phyloP scores from a whole-genome alignment of 2,888 invertebrate species.

The Stenodema calcarata region DNA sequence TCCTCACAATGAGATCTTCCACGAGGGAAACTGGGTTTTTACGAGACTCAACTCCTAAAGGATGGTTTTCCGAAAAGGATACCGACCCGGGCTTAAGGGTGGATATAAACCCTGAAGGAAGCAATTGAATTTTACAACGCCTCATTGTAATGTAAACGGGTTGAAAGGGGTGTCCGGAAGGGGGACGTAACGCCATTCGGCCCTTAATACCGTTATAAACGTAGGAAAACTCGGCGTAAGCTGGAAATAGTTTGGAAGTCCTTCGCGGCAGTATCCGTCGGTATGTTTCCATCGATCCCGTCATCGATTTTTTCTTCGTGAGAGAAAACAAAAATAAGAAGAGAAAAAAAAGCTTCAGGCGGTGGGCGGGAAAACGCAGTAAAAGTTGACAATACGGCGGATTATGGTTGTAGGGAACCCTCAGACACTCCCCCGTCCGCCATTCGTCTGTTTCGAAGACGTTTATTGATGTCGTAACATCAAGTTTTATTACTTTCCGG shows the following conservation, averaged over 20 bases:
- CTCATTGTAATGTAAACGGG: not conserved
- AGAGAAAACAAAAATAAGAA: not conserved
- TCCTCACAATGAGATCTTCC: not conserved
- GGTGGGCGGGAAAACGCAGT: not conserved
- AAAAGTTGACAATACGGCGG: slow-evolving; percentile 11
- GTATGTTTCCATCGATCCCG: not conserved
- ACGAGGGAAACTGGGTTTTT: not conserved
- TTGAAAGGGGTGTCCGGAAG: not conserved
- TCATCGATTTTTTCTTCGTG: not conserved
- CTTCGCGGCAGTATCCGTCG: not conserved
- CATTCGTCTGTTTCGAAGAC: not conserved
- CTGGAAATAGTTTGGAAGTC: not conserved
- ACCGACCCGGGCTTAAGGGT: not conserved
- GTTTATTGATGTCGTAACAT: slow-evolving; percentile 37
- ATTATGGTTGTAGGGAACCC: not conserved
- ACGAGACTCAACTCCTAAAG: not conserved
- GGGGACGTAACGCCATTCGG: not conserved
- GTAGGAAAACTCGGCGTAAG: not conserved
- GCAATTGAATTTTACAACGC: not conserved
- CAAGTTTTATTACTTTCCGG: slow-evolving; percentile 15
- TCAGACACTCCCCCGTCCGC: not conserved
- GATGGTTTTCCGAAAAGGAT: not conserved
- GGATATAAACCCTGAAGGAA: not conserved
- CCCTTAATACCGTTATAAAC: not conserved
- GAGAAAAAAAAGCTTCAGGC: not conserved